Conservation (phyloP, 2,797 vertebrate species). For the Characodon lateralis region DNA sequence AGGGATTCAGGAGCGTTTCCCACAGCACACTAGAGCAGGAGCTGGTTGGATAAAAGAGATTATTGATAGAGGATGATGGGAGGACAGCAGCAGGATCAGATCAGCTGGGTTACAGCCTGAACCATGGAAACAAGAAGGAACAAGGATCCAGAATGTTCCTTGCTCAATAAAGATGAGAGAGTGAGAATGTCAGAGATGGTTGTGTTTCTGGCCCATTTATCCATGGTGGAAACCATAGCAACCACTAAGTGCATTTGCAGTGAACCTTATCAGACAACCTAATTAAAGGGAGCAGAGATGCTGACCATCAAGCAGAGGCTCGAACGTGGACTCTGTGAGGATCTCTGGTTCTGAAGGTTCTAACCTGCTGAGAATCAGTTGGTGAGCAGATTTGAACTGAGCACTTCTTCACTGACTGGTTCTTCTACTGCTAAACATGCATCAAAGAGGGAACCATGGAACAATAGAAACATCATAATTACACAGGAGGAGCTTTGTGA, state of each 20-base stretch:
- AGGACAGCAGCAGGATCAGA: neutral
- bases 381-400: too few species aligned
- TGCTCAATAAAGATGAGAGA: neutral
- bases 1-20: neutral
- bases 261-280: slow-evolving; percentile 51
- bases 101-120: too few species aligned
- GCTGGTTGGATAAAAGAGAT: neutral
- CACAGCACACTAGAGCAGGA: neutral
- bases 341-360: neutral
- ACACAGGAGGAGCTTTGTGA: slow-evolving; percentile 29
- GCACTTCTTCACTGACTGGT: too few species aligned
- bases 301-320: slow-evolving; percentile 3
- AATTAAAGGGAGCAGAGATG: slow-evolving; percentile 30
- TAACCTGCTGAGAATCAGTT: too few species aligned
- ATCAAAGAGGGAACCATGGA: neutral
- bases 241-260: slow-evolving; percentile 48
- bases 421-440: neutral
- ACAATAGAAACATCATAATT: slow-evolving; percentile 1
- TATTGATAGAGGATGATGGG: too few species aligned
- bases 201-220: slow-evolving; percentile 1
- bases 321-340: neutral
- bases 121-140: neutral
- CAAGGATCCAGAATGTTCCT: neutral
- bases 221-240: slow-evolving; percentile 36
- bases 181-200: neutral